phyloP scores from a whole-genome alignment of 2,888 invertebrate genomes.

The Eudemis profundana region DNA sequence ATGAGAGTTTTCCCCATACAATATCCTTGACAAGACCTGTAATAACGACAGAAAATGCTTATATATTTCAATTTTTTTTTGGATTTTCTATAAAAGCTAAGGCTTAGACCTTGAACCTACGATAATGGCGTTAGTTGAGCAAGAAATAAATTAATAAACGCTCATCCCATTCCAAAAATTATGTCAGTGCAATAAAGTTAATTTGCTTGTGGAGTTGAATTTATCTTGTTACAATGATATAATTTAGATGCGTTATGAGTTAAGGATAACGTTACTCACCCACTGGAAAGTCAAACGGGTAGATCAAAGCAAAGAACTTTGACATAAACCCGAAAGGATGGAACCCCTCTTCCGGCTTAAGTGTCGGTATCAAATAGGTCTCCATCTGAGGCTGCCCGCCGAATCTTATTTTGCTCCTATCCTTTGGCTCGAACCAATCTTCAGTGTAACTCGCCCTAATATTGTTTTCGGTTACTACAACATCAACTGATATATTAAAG shows the following conservation, averaged over 20 bases:
- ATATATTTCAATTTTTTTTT: no score
- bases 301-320: slow-evolving; percentile 86
- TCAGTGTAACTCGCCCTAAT: slow-evolving; percentile 67
- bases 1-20: slow-evolving; percentile 75
- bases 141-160: no score
- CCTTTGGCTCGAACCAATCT: slow-evolving; percentile 74
- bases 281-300: slow-evolving; percentile 87
- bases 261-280: slow-evolving; percentile 77
- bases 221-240: no score
- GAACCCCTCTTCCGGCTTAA: slow-evolving; percentile 86
- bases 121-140: no score
- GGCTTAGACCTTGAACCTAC: background rate
- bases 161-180: no score
- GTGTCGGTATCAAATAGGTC: slow-evolving; percentile 79
- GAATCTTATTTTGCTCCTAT: slow-evolving; percentile 78
- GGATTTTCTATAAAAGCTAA: background rate
- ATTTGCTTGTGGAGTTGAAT: no score
- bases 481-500: slow-evolving; percentile 60
- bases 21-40: slow-evolving; percentile 78
- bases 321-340: slow-evolving; percentile 87
- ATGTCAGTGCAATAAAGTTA: no score
- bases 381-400: slow-evolving; percentile 76
- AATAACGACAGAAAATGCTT: slow-evolving; percentile 40
- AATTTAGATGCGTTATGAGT: slow-evolving; percentile 13
- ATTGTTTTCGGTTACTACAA: slow-evolving; percentile 65